Percentiles rank a stretch among this genome's conserved stretches.
These are phyloP conservation scores for Patella pellucida DNA, from an alignment of 2,888 invertebrate species.

Conservation along the genomic window DNA sequence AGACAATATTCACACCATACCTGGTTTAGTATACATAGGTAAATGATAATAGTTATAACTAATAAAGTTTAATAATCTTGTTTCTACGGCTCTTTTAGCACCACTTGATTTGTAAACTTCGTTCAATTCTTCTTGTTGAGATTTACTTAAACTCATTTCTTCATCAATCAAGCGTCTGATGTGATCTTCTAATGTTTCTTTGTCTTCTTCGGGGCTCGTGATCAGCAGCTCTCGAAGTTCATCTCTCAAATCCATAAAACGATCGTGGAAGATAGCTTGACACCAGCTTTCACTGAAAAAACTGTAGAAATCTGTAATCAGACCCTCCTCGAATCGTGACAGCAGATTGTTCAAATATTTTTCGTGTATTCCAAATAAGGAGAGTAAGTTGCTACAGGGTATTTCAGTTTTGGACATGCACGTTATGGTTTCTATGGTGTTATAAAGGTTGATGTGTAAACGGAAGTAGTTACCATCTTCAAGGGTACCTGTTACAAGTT, in stretches of 20 bases:
- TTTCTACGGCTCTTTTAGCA: conserved; percentile 67
- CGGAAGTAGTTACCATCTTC: conserved; percentile 64
- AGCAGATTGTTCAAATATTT: conserved; percentile 79
- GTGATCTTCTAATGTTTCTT: conserved; percentile 55
- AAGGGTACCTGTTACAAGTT: conserved; percentile 61
- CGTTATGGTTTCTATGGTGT: conserved; percentile 69
- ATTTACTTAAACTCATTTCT: conserved; percentile 54
- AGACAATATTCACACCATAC: conserved; percentile 61
- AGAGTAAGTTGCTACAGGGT: conserved; percentile 75
- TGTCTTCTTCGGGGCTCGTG: conserved; percentile 53
- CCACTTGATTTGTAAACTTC: conserved; percentile 59
- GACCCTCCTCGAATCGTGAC: conserved; percentile 75
- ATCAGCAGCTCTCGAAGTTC: conserved; percentile 69
- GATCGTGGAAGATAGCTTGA: conserved; percentile 69
- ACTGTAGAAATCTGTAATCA: conserved; percentile 76
- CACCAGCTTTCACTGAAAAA: conserved; percentile 69
- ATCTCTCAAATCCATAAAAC: conserved; percentile 70
- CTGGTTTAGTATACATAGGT: conserved; percentile 71
- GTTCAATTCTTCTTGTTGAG: conserved; percentile 54
- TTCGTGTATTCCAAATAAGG: conserved; percentile 83
- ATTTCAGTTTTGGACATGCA: conserved; percentile 73
- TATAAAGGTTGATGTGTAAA: conserved; percentile 69
- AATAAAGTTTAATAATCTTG: conserved; percentile 68
- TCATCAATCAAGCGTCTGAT: conserved; percentile 64
- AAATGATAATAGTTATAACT: conserved; percentile 71